Percentiles rank a stretch among this genome's conserved stretches.
These are phyloP conservation scores for Mesoligia furuncula DNA, from an alignment of 2,888 invertebrate species.

Conservation along the genomic window DNA sequence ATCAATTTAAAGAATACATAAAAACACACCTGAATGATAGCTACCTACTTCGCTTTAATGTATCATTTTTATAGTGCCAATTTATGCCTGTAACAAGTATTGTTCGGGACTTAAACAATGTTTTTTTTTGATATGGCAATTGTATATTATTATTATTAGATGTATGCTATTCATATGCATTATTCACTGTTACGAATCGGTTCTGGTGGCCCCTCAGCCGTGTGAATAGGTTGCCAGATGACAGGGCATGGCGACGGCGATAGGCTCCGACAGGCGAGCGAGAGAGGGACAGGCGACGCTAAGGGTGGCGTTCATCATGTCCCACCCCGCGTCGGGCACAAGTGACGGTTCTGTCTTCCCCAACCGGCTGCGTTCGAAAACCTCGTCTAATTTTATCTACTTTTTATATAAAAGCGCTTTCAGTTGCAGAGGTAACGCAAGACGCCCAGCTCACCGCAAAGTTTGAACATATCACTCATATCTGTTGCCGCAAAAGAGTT, in stretches of 20 bases:
- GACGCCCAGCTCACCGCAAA: conserved; percentile 62
- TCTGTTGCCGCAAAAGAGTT: conserved; percentile 76
- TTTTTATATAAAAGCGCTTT: conserved; percentile 66
- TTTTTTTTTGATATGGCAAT: conserved; percentile 63
- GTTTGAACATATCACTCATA: conserved; percentile 76
- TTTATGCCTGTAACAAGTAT: conserved; percentile 70
- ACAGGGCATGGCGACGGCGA: conserved; percentile 74
- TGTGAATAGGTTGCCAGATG: conserved; percentile 87
- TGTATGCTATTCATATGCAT: conserved; percentile 82
- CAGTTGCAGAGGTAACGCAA: conserved; percentile 58
- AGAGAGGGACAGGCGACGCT: conserved; percentile 75
- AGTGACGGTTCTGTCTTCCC: conserved; percentile 87
- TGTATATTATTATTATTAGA: conserved; percentile 81
- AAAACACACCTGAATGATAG: conserved; percentile 83
- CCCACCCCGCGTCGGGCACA: conserved; percentile 88
- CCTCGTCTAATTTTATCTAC: conserved; percentile 79
- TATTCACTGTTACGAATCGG: conserved; percentile 89
- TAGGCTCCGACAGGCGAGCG: conserved; percentile 65
- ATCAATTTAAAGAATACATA: conserved; percentile 85
- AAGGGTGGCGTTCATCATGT: conserved; percentile 87
- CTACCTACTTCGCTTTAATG: conserved; percentile 79
- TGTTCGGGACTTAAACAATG: conserved; percentile 51
- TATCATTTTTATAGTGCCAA: conserved; percentile 78
- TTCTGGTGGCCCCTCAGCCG: conserved; percentile 83
- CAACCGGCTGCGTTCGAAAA: conserved; percentile 84